Base-by-base conservation (phyloP, 2,797 vertebrate species). In the Melanogrammus aeglefinus region DNA sequence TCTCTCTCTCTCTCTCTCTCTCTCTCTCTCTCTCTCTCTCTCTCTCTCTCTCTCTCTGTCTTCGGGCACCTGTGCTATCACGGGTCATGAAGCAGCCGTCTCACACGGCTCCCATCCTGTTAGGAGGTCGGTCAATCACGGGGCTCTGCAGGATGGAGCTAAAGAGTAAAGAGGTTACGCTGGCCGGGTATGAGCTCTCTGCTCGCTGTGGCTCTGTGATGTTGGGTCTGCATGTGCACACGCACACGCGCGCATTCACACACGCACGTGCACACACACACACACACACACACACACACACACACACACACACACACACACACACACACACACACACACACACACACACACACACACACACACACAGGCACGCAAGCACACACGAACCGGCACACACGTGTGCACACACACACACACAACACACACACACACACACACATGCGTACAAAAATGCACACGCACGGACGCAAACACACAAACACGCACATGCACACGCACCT, bases 61-160 rank as follows among this genome's bases (percentile, higher is more conserved):
- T 36, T 74, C 72, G 76, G 16, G 47, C 71, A 70, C 74, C 57
- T 72, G 74, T 41, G 72, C 75, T 36, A 75, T 78, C 79, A 80
- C 76, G 76, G 76, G 73, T 83, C 81, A 80, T 80, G 76, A 83
- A 72, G 57, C 72, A 80, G 27, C 79, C 72, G 27, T 80, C 72
- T 69, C 72, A 73, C 75, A 69, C n/a, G 0, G 77, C 75, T 76
- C 63, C 39, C 79, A 35, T 75, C 66, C 66, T 41, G 72, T 80
- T 78, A 74, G 75, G 72, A 27, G 47, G 4, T 44, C 73, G 27
- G 72, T 83, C 82, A 80, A 75, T 79, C 77, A 72, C 16, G 5
- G 35, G 73, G 29, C 75, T 80, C 51, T 47, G 44, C 77, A 69
- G 63, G 41, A 44, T 14, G 41, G 2, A 9, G 41, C 36, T 16